A percentile compares a stretch with the other conserved stretches of the same genome.
phyloP scores from a whole-genome alignment of 2,888 invertebrate genomes.

The Dichetophora obliterata region DNA sequence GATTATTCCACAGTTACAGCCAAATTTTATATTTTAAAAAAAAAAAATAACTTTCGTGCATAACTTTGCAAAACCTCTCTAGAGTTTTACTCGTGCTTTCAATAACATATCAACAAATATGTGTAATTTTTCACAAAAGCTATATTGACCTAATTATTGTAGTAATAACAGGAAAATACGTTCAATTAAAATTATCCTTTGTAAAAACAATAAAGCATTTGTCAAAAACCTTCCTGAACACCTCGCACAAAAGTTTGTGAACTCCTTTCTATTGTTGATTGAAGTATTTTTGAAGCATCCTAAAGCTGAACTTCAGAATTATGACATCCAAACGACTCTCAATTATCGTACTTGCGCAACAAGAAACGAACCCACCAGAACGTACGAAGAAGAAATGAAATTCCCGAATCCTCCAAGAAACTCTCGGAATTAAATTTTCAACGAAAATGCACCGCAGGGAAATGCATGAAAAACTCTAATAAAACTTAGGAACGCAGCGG shows the following conservation, averaged over 20 bases:
- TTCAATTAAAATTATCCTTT: too few species aligned
- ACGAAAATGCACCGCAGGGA: slow-evolving; percentile 67
- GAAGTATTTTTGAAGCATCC: slow-evolving; percentile 53
- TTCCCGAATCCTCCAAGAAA: background rate
- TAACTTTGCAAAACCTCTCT: too few species aligned
- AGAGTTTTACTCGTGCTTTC: too few species aligned
- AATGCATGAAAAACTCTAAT: slow-evolving; percentile 54
- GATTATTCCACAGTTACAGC: too few species aligned
- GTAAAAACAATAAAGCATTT: too few species aligned
- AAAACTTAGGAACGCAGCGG: background rate
- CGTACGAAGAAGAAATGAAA: slow-evolving; percentile 1
- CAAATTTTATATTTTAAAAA: too few species aligned
- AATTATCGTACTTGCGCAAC: slow-evolving; percentile 60
- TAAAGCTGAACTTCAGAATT: slow-evolving; percentile 54
- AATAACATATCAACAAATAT: too few species aligned
- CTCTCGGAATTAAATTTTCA: slow-evolving; percentile 67
- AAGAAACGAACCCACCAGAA: slow-evolving; percentile 10
- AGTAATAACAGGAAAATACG: too few species aligned
- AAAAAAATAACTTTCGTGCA: too few species aligned
- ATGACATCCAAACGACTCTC: slow-evolving; percentile 65
- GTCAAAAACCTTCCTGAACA: too few species aligned
- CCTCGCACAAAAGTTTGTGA: slow-evolving; percentile 38
- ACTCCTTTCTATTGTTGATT: slow-evolving; percentile 49
- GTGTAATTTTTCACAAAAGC: too few species aligned
- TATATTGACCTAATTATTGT: too few species aligned